Percentiles rank a stretch among this genome's conserved stretches.
Conservation (phyloP, 1,140 invertebrate genomes). For the Hypothenemus hampei region DNA sequence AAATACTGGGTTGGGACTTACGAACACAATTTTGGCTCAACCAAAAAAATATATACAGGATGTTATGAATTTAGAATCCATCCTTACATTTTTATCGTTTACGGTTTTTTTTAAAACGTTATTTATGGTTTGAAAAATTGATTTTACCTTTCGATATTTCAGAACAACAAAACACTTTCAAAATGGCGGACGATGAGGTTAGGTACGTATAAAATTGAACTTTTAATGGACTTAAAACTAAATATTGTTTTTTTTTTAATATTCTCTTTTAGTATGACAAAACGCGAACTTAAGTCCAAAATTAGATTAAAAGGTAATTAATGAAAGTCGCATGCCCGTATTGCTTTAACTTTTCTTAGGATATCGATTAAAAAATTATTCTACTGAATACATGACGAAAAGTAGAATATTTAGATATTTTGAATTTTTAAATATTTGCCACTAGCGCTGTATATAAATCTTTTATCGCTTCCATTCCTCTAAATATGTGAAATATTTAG, state of each 20-base stretch:
- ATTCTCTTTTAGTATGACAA: slow-evolving; percentile 34
- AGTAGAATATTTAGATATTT: slow-evolving; percentile 10
- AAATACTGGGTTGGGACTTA: slow-evolving; percentile 5
- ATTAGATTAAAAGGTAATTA: slow-evolving; percentile 38
- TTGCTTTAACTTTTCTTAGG: slow-evolving; percentile 10
- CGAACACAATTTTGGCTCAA: too few relatives aligned
- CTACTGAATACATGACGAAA: slow-evolving; percentile 25
- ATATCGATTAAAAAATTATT: slow-evolving; percentile 5
- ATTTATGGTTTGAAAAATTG: too few relatives aligned
- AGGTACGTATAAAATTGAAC: slow-evolving; percentile 59
- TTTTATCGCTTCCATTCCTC: too few relatives aligned
- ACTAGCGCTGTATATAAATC: background rate
- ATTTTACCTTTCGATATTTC: slow-evolving; percentile 15
- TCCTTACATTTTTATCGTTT: too few relatives aligned
- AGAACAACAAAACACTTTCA: slow-evolving; percentile 49
- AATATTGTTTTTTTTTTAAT: slow-evolving; percentile 32
- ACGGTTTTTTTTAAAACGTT: too few relatives aligned
- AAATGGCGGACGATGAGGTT: slow-evolving; percentile 85
- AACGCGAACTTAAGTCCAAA: slow-evolving; percentile 7
- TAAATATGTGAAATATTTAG: too few relatives aligned
- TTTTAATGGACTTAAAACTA: background rate
- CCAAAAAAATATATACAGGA: too few relatives aligned
- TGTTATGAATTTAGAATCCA: too few relatives aligned
- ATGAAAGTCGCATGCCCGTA: slow-evolving; percentile 6
- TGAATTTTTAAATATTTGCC: background rate